A percentile compares a stretch with the other conserved stretches of the same genome.
phyloP scores from a whole-genome alignment of 1,140 invertebrate genomes.

The Melitaea cinxia region DNA sequence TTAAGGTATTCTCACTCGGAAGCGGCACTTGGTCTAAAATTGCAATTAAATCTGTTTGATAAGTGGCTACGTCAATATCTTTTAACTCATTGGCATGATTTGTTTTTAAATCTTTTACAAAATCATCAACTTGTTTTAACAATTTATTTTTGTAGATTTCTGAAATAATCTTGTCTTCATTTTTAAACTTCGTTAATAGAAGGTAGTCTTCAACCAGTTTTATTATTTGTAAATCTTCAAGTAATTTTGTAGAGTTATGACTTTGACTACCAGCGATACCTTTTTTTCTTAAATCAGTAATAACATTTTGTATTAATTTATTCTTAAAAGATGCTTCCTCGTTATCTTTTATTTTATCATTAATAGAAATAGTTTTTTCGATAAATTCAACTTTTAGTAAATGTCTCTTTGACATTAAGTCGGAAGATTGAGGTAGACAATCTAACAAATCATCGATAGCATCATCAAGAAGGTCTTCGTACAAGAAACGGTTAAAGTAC shows the following conservation, averaged over 20 bases:
- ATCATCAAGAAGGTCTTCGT: constrained; percentile 59
- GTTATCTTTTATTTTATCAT: constrained; percentile 39
- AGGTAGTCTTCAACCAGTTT: constrained; percentile 56
- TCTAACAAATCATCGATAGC: constrained; percentile 55
- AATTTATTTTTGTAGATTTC: constrained; percentile 53
- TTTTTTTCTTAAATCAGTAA: constrained; percentile 36
- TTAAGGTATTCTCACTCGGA: constrained; percentile 45
- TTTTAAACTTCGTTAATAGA: constrained; percentile 45
- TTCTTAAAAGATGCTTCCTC: constrained; percentile 46
- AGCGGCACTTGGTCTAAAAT: constrained; percentile 52
- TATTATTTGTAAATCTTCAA: constrained; percentile 53
- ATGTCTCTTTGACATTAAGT: constrained; percentile 46
- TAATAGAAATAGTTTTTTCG: constrained; percentile 47
- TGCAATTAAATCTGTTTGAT: constrained; percentile 51
- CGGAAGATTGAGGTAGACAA: constrained; percentile 48
- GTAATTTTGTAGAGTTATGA: constrained; percentile 35
- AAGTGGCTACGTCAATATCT: constrained; percentile 41
- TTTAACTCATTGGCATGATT: constrained; percentile 38
- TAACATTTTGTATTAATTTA: constrained; percentile 46
- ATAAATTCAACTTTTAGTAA: constrained; percentile 54
- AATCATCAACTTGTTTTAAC: constrained; percentile 41
- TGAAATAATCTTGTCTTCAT: constrained; percentile 45
- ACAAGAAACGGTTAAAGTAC: constrained; percentile 51
- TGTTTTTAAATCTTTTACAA: constrained; percentile 50
- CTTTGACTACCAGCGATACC: constrained; percentile 13